phyloP scores from a whole-genome alignment of 2,888 invertebrate genomes.

The Seira sanloemensis region DNA sequence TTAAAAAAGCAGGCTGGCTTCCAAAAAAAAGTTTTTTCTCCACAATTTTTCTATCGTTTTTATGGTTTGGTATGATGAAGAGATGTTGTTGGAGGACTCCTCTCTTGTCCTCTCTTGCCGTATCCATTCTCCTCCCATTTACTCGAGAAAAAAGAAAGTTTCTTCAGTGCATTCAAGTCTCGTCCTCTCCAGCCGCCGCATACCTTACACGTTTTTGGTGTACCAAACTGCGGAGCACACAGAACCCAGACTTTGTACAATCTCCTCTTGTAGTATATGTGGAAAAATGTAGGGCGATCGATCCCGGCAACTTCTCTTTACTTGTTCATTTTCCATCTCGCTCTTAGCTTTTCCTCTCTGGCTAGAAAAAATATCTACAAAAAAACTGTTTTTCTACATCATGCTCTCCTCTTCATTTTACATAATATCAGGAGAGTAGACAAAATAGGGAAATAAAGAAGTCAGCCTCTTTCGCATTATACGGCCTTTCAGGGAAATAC shows the following conservation, averaged over 20 bases:
- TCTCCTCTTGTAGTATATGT: constrained; percentile 10
- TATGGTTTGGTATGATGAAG: constrained; percentile 9
- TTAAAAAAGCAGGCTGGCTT: background rate
- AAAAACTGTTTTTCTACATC: background rate
- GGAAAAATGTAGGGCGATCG: constrained; percentile 65
- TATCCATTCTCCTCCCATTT: constrained; percentile 1
- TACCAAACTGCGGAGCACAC: background rate
- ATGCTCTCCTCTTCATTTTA: background rate
- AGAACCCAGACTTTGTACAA: background rate
- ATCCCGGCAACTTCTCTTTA: constrained; percentile 41
- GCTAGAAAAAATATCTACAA: background rate
- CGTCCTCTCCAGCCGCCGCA: constrained; percentile 6
- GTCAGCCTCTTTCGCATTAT: background rate
- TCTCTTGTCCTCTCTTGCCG: background rate
- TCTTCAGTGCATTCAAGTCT: background rate
- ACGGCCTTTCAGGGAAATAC: no score
- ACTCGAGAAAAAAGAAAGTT: background rate
- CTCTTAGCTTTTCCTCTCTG: background rate
- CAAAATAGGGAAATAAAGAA: background rate
- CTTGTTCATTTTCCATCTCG: background rate
- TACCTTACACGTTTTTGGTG: constrained; percentile 6
- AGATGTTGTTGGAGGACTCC: background rate
- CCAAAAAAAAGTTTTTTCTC: constrained; percentile 15
- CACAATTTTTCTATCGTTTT: constrained; percentile 22
- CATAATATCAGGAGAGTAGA: no score